Percentiles rank a stretch among this genome's conserved stretches.
Conservation (phyloP, 2,888 invertebrate species). For the Eupithecia centaureata region DNA sequence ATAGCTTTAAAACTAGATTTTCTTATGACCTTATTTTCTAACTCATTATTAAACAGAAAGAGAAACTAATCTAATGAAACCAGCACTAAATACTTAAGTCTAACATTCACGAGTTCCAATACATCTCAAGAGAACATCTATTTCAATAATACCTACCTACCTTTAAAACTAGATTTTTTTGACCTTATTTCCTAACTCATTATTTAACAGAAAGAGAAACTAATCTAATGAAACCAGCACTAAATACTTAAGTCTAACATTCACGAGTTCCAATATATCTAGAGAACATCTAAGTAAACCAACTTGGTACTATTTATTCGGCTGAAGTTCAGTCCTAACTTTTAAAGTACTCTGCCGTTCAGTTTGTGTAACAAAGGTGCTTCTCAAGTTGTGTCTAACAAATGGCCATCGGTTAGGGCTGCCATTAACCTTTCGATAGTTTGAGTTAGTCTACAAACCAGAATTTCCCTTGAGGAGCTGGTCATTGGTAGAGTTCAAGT, state of each 20-base stretch:
- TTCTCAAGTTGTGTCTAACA: conserved; percentile 56
- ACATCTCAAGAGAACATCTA: conserved; percentile 52
- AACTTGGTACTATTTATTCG: conserved; percentile 59
- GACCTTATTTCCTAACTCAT: too few species aligned
- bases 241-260: conserved; percentile 38
- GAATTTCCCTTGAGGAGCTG: neutral
- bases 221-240: conserved; percentile 32
- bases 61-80: conserved; percentile 22
- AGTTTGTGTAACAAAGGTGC: conserved; percentile 63
- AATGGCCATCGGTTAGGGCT: conserved; percentile 50
- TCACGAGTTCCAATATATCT: conserved; percentile 50
- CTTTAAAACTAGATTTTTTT: too few species aligned
- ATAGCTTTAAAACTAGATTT: too few species aligned
- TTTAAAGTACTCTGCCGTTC: conserved; percentile 58
- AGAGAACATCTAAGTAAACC: conserved; percentile 50
- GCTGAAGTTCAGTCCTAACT: conserved; percentile 56
- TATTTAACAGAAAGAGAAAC: neutral
- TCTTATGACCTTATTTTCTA: too few species aligned
- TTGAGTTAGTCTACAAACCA: neutral
- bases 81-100: conserved; percentile 41
- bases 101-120: conserved; percentile 43
- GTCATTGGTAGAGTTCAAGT: too few species aligned
- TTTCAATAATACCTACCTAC: too few species aligned
- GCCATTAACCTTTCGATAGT: conserved; percentile 4
- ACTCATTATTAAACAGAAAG: neutral